Evolutionary conservation across 2,113 vertebrate species (phyloP).

Genomic region (Lynx canadensis): DNA sequence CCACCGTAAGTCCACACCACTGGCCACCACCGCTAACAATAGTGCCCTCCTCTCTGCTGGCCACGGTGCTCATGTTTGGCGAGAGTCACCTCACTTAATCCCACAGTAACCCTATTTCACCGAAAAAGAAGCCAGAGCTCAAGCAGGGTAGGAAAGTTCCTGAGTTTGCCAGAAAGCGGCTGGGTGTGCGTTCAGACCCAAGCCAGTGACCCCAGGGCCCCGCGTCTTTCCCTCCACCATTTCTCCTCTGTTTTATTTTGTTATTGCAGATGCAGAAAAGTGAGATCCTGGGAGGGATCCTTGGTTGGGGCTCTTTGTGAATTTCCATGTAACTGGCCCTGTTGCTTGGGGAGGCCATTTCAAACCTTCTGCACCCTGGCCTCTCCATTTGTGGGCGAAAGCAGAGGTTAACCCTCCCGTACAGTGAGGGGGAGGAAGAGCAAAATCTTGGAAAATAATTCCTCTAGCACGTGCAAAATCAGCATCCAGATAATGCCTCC

Average conservation of each 20-base stretch:
- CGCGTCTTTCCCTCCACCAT: rapidly evolving
- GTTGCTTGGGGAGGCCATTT: background rate
- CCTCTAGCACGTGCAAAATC: background rate
- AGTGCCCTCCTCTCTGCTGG: background rate
- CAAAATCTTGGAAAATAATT: background rate
- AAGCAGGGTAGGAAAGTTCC: too few relatives aligned
- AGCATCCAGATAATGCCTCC: rapidly evolving
- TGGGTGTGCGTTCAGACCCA: background rate
- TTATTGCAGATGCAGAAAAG: background rate
- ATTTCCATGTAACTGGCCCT: rapidly evolving
- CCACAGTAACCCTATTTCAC: background rate
- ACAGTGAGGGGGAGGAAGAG: background rate
- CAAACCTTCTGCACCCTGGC: background rate
- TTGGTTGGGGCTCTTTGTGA: rapidly evolving
- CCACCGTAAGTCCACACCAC: rapidly evolving
- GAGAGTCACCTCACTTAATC: rapidly evolving
- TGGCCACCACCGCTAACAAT: rapidly evolving
- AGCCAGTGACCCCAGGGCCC: rapidly evolving
- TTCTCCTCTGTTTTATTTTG: background rate
- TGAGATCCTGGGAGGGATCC: background rate
- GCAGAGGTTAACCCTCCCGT: background rate
- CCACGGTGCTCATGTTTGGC: rapidly evolving
- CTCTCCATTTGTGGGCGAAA: rapidly evolving
- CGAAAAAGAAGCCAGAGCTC: background rate
- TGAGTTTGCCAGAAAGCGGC: background rate